Evolutionary conservation across 1,140 invertebrate species (phyloP).

Genomic region (Zaprionus ghesquierei): DNA sequence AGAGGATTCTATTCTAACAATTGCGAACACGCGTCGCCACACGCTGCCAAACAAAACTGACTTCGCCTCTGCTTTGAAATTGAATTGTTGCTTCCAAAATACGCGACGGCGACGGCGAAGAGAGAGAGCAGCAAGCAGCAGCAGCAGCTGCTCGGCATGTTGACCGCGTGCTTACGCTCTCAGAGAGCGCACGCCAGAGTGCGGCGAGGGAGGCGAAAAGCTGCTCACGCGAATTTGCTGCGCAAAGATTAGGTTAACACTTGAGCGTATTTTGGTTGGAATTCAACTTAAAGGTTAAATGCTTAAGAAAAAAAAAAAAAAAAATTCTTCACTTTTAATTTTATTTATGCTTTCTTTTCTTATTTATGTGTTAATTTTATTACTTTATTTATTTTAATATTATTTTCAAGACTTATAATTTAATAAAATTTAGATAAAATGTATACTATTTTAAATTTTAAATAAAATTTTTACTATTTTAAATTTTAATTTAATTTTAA

Average conservation of each 20-base stretch:
- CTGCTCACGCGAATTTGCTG: background rate
- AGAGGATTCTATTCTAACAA: slow-evolving; percentile 12
- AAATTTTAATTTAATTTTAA: background rate
- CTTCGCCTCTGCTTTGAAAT: slow-evolving; percentile 54
- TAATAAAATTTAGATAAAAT: too few species aligned
- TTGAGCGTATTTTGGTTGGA: background rate
- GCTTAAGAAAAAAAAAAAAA: background rate
- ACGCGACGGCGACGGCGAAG: slow-evolving; percentile 24
- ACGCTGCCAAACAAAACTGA: slow-evolving; percentile 29
- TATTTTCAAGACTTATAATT: too few species aligned
- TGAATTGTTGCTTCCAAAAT: slow-evolving; percentile 72
- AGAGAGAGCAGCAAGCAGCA: slow-evolving; percentile 19
- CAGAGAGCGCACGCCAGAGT: background rate
- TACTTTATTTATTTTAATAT: too few species aligned
- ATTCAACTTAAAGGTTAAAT: background rate
- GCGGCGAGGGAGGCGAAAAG: background rate
- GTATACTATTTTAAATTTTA: background rate
- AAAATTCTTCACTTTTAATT: background rate
- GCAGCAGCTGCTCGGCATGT: slow-evolving; percentile 12
- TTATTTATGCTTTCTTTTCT: background rate
- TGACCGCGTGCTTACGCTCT: slow-evolving; percentile 13
- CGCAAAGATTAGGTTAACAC: background rate
- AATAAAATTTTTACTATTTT: background rate
- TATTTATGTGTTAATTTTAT: too few species aligned
- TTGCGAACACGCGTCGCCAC: slow-evolving; percentile 25